Percentiles rank a stretch among this genome's conserved stretches.
These are phyloP conservation scores for Melieria crassipennis DNA, from an alignment of 2,888 invertebrate species.

Conservation along the genomic window DNA sequence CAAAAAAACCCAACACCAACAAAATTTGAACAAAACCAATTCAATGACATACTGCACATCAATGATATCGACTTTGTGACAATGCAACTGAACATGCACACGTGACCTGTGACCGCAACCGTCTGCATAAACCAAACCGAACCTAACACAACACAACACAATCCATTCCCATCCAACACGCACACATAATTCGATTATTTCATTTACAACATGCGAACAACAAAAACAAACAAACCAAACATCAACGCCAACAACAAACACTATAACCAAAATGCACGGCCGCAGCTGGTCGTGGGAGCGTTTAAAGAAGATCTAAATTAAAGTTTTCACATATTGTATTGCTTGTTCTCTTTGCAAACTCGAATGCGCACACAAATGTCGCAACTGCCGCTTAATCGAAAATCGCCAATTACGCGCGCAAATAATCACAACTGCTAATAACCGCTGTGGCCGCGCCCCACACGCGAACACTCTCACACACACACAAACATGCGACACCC, in stretches of 20 bases:
- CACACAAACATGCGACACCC: constrained; percentile 7
- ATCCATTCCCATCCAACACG: too few relatives aligned
- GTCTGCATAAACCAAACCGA: neutral
- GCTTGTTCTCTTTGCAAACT: too few relatives aligned
- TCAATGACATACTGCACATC: too few relatives aligned
- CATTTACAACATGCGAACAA: neutral
- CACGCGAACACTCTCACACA: constrained; percentile 34
- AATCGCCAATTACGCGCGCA: constrained; percentile 13
- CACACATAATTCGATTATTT: too few relatives aligned
- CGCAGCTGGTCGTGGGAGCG: constrained; percentile 65
- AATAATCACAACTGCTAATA: constrained; percentile 33
- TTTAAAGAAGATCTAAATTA: constrained; percentile 66
- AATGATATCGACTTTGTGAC: too few relatives aligned
- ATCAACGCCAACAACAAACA: constrained; percentile 9
- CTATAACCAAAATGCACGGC: constrained; percentile 18
- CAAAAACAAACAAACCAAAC: constrained; percentile 36
- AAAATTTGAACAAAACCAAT: neutral
- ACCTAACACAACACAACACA: too few relatives aligned
- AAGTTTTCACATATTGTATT: constrained; percentile 53
- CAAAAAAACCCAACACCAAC: constrained; percentile 27
- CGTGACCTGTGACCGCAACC: constrained; percentile 8
- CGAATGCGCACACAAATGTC: too few relatives aligned
- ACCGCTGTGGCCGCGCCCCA: constrained; percentile 13
- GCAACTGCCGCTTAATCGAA: too few relatives aligned
- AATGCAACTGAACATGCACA: too few relatives aligned